phyloP scores from a whole-genome alignment of 2,113 vertebrate genomes.

The Paramisgurnus dabryanus region DNA sequence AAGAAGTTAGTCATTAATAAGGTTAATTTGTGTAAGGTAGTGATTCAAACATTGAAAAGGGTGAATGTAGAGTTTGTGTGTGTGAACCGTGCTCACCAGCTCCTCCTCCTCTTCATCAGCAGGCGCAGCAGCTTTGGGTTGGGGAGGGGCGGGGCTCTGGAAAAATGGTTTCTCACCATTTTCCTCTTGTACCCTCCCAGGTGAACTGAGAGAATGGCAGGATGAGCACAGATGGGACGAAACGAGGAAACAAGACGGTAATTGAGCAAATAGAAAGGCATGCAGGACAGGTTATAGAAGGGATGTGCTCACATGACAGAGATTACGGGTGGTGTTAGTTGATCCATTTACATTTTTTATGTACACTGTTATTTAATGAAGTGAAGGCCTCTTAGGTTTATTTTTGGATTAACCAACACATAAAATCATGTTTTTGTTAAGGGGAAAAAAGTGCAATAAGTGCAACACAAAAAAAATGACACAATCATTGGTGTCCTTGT shows the following conservation, averaged over 20 bases:
- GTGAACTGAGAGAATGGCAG: slow-evolving; percentile 63
- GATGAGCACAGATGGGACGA: slow-evolving; percentile 4
- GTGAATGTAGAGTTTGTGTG: neutral
- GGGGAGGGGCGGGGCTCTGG: slow-evolving; percentile 57
- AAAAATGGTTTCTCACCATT: slow-evolving; percentile 69
- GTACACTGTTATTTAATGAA: neutral
- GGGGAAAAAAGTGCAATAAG: neutral
- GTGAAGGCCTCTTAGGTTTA: neutral
- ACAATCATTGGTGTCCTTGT: neutral
- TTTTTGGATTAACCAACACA: neutral
- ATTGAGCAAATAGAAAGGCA: neutral
- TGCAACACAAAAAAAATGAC: neutral
- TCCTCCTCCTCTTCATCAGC: slow-evolving; percentile 92
- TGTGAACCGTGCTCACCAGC: slow-evolving; percentile 77
- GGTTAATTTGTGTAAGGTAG: neutral
- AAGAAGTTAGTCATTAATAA: slow-evolving; percentile 7
- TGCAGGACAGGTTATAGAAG: neutral
- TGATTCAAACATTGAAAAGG: neutral
- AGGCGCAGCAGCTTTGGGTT: slow-evolving; percentile 51
- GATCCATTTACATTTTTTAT: neutral
- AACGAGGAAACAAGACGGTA: neutral
- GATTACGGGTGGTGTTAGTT: neutral
- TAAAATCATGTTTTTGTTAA: neutral
- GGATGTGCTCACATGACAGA: neutral
- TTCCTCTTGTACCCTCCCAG: slow-evolving; percentile 61